Evolutionary conservation across 2,113 vertebrate species (phyloP).

Genomic region (Oncorhynchus kisutch): DNA sequence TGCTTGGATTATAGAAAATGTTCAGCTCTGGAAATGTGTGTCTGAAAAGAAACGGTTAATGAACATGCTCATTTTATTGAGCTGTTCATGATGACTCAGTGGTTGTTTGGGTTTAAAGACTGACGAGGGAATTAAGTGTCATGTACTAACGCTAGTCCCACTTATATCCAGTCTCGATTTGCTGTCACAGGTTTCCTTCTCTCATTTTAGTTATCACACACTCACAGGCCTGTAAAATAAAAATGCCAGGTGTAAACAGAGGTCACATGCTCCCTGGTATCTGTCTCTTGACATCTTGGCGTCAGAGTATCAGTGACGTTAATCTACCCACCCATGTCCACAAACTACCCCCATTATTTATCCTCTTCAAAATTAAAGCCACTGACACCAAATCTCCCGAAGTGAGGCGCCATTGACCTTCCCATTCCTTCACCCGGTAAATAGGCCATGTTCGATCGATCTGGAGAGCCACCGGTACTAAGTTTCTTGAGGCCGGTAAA

Average conservation of each 20-base stretch:
- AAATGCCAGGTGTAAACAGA: not conserved
- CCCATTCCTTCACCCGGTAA: slow-evolving; percentile 53
- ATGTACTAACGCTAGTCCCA: not conserved
- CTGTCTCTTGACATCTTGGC: slow-evolving; percentile 17
- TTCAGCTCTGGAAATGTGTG: too few relatives aligned
- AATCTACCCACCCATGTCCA: slow-evolving; percentile 44
- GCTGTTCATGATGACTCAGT: not conserved
- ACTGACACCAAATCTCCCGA: slow-evolving; percentile 41
- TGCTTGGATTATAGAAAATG: not conserved
- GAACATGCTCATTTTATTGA: not conserved
- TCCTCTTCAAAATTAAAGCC: slow-evolving; percentile 57
- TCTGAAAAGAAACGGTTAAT: too few relatives aligned
- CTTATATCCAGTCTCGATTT: not conserved
- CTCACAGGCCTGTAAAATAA: too few relatives aligned
- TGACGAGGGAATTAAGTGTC: not conserved
- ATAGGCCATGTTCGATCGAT: slow-evolving; percentile 52
- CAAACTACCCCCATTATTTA: slow-evolving; percentile 55
- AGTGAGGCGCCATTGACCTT: slow-evolving; percentile 56
- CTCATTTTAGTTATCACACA: not conserved
- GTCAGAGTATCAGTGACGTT: slow-evolving; percentile 29
- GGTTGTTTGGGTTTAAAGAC: not conserved
- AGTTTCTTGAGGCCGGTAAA: slow-evolving; percentile 51
- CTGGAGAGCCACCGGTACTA: slow-evolving; percentile 52
- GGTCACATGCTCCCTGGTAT: not conserved
- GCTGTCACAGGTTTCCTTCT: not conserved